Base-by-base conservation (phyloP, 2,113 vertebrate genomes). In the Acanthochromis polyacanthus region DNA sequence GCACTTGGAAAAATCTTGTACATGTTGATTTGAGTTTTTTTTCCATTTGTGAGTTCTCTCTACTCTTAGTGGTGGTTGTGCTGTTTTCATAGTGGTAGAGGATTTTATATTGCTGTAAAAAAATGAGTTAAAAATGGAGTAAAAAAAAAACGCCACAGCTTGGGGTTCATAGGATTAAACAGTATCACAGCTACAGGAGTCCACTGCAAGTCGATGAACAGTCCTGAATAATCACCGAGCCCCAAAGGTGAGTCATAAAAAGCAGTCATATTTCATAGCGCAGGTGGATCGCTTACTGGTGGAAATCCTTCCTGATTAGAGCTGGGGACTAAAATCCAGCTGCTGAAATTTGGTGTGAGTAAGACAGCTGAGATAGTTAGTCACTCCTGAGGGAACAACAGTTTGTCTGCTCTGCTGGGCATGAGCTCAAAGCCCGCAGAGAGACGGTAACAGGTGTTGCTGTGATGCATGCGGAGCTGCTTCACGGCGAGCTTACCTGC, bases 361-460 rank as follows among this genome's bases (percentile, higher is more conserved):
- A 72, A 57, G 88, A 86, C 89, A 84, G 80, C 86, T 84, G 88
- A 88, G 79, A 84, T 78, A 85, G 85, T 91, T 90, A 90, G 74
- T 76, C 75, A 71, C 75, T 89, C 81, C 83, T 75, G 60, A 68
- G 89, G 88, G 91, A 83, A 71, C 73, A 38, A 72, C 85, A 69
- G 78, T 83, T 75, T 83, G 80, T 79, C 80, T 81, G 78, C 73
- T 64, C 81, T 63, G 75, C 75, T 60, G 75, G 80, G 74, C 78
- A 46, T 32, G 45, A 79, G 87, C 71, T 48, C 83, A 77, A 68
- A 84, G 82, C 80, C 82, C 81, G 80, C 36, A 59, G 63, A 78
- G 74, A 82, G 67, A 71, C 5, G 12, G 72, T 78, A 92, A 87
- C 92, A 93, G 92, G 86, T 92, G 92, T 82, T 82, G 66, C 84